A percentile compares a stretch with the other conserved stretches of the same genome.
These are phyloP conservation scores for Fabriciana adippe DNA, from an alignment of 2,888 invertebrate genomes.

Conservation along the genomic window DNA sequence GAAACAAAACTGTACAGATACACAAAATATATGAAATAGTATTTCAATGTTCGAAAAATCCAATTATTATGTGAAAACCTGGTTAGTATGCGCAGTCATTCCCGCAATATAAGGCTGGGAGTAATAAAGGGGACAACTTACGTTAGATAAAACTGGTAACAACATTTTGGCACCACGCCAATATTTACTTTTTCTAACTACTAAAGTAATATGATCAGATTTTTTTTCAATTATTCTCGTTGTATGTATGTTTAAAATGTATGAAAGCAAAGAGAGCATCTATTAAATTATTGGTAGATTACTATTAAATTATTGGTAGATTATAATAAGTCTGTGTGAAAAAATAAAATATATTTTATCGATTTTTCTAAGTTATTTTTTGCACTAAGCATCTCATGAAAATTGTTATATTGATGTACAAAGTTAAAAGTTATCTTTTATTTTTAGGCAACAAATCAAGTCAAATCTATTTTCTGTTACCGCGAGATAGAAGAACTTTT, in stretches of 20 bases:
- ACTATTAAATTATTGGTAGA: too few species aligned
- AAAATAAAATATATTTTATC: too few species aligned
- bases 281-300: too few species aligned
- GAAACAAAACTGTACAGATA: neutral
- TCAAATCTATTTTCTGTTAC: too few species aligned
- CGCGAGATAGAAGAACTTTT: too few species aligned
- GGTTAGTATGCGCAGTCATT: conserved; percentile 5
- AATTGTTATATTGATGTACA: too few species aligned
- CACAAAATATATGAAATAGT: neutral
- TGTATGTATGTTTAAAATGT: neutral
- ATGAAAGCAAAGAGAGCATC: neutral
- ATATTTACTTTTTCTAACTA: conserved; percentile 10
- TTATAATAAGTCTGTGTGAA: too few species aligned
- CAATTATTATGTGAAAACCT: neutral
- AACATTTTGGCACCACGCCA: conserved; percentile 13
- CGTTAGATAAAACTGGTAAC: conserved; percentile 13
- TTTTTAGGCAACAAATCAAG: too few species aligned
- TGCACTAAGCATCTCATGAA: too few species aligned
- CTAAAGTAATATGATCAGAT: neutral
- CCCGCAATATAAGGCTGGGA: conserved; percentile 6
- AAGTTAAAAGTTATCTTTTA: too few species aligned
- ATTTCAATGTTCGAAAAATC: conserved; percentile 8
- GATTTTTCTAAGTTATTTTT: too few species aligned
- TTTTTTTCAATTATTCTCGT: conserved; percentile 4
- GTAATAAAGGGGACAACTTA: conserved; percentile 17